Evolutionary conservation across 1,140 invertebrate genomes (phyloP), one percentile per base, ranked within the genome.

Genomic region (Zaprionus capensis): DNA sequence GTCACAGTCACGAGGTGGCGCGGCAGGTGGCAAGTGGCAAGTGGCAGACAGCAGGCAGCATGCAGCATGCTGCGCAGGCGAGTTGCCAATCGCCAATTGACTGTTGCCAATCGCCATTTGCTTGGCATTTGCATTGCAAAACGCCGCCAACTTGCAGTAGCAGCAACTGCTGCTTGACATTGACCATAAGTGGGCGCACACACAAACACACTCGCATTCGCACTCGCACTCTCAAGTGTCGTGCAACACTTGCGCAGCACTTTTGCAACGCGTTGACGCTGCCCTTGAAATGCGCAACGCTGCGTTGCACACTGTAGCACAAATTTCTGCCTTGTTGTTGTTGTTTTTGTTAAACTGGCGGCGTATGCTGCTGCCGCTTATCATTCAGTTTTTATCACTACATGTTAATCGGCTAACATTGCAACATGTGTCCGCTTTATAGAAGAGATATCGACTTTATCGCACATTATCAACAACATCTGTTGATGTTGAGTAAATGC

Each of bases 211-310:
- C 46, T 38, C 62, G 17, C 14, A 34, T 31, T 15, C 26, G 22
- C 64, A 56, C 3, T 56, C 17, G 57, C 34, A 26, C 36, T 36
- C 28, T 34, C 31, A 55, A 58, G 36, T 41, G 26, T 56, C 71
- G 62, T 74, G 65, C 71, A 74, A 74, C 71, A 74, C 49, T 62
- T 68, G 57, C 49, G 55, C 55, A 36, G 64, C 71, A 56, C 44
- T 62, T 58, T 59, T 76, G 73, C 73, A 59, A 63, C 34, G 61
- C 41, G 17, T 62, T 46, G n/a, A 44, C 3, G 38, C 28, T 17
- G 67, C 51, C 75, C 75, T 73, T 77, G 70, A 68, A 72, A 67
- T 70, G 38, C 44, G 75, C 75, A 14, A 66, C 74, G 69, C 55
- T 36, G 68, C 62, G 28, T n/a, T n/a, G 15, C 34, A 46, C 38